Base-by-base conservation (phyloP, 2,797 vertebrate genomes). In the Sebastes reedi region DNA sequence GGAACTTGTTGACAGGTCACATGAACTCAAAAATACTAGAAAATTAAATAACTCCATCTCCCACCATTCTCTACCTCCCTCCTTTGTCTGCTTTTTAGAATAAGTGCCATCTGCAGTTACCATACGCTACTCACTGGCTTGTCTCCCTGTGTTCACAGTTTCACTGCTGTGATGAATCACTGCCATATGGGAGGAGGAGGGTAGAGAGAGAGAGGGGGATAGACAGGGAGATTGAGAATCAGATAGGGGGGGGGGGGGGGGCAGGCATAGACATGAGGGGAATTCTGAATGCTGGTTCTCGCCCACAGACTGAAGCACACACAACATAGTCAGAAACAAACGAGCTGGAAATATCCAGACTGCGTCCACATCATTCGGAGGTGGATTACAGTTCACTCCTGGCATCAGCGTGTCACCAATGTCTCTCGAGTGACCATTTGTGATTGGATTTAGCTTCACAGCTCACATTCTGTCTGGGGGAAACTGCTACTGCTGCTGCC, bases 81-180 rank as follows among this genome's bases (percentile, higher is more conserved):
- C 32, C 87, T 73, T 70, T 55, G 50, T 27, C 56, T 42, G 20
- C 32, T 60, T 50, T 62, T 54, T 42, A 55, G 50, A 55, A 66
- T 12, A 67, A 36, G 27, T 69, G 77, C 55, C 72, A 72, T 61
- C 72, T 71, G 80, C 46, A 66, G 82, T 67, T 72, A 75, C 32
- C 81, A 67, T 79, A 70, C n/a, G 46, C 59, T 78, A 34, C 56
- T 62, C 75, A 30, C 60, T 72, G 64, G 60, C 81, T 65, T 42
- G 24, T 77, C 69, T 89, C 25, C 29, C 66, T 79, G 67, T 77
- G 77, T 81, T 89, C 75, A 82, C 78, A 85, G 54, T 60, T 80
- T 74, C 75, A 81, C 11, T 67, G 46, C 83, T 59, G 74, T 75
- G 87, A 90, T 89, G 72, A 89, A 85, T 90, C 81, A 79, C 81